Conservation (phyloP, 2,888 invertebrate species). For the Spialia ferax region DNA sequence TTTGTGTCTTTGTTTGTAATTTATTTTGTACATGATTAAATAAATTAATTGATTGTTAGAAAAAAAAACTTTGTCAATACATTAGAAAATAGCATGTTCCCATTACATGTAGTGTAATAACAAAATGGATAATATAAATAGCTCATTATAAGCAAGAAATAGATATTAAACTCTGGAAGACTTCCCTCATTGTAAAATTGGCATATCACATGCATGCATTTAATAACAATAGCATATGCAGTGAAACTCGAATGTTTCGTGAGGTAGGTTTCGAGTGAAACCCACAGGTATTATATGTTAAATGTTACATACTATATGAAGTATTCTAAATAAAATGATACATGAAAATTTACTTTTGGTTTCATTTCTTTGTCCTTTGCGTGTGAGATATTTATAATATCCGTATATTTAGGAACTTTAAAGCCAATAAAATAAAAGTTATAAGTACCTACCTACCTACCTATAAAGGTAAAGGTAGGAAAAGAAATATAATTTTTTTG, state of each 20-base stretch:
- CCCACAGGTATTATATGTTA: constrained; percentile 62
- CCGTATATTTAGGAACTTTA: too few species aligned
- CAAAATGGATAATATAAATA: background rate
- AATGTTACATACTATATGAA: constrained; percentile 66
- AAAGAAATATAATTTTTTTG: too few species aligned
- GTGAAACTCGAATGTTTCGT: constrained; percentile 35
- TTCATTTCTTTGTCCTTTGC: constrained; percentile 52
- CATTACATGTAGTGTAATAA: background rate
- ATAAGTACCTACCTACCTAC: too few species aligned
- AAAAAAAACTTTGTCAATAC: background rate
- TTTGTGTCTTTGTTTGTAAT: constrained; percentile 2
- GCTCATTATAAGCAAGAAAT: constrained; percentile 13
- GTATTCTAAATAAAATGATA: constrained; percentile 73
- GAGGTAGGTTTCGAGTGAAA: constrained; percentile 52
- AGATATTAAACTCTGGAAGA: constrained; percentile 3
- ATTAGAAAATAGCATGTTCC: constrained; percentile 1
- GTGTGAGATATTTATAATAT: too few species aligned
- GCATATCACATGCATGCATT: constrained; percentile 33
- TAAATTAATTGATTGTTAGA: background rate
- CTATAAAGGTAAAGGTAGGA: too few species aligned
- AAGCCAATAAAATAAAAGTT: too few species aligned
- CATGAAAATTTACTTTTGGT: constrained; percentile 57
- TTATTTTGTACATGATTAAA: background rate
- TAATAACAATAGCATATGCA: constrained; percentile 31
- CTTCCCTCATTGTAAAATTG: constrained; percentile 24